Conservation (phyloP, 2,888 invertebrate genomes). For the Nomada goodeniana region DNA sequence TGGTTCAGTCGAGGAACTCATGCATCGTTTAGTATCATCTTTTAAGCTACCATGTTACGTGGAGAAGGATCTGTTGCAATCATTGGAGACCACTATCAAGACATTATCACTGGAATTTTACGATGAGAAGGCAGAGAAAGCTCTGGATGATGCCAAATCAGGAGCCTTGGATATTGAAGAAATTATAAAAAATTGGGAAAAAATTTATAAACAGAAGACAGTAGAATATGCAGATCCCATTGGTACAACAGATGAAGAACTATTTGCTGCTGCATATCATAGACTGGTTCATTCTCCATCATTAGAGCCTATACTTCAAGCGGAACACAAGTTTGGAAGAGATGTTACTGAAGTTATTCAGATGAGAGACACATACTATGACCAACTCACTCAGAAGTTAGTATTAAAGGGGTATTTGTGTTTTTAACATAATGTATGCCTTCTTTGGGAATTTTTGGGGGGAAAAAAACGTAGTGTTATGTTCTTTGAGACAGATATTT, state of each 20-base stretch:
- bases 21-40: constrained; percentile 88
- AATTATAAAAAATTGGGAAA: constrained; percentile 92
- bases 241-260: constrained; percentile 93
- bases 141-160: constrained; percentile 87
- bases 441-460: too few species aligned
- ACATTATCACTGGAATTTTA: constrained; percentile 89
- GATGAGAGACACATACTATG: constrained; percentile 90
- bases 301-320: constrained; percentile 93
- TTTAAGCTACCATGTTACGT: constrained; percentile 90
- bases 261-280: constrained; percentile 94
- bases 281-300: constrained; percentile 93
- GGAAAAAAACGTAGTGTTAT: too few species aligned
- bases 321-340: constrained; percentile 94
- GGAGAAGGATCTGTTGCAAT: constrained; percentile 87
- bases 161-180: constrained; percentile 90
- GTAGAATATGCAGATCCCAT: constrained; percentile 93
- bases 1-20: constrained; percentile 87
- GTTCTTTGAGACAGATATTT: too few species aligned
- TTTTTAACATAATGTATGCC: too few species aligned
- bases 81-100: constrained; percentile 88
- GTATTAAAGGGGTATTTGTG: constrained; percentile 37
- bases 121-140: constrained; percentile 88
- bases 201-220: constrained; percentile 91
- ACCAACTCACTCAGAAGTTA: constrained; percentile 88
- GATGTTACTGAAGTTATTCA: constrained; percentile 90